phyloP scores from a whole-genome alignment of 2,797 vertebrate species.

The Limnodromus scolopaceus region DNA sequence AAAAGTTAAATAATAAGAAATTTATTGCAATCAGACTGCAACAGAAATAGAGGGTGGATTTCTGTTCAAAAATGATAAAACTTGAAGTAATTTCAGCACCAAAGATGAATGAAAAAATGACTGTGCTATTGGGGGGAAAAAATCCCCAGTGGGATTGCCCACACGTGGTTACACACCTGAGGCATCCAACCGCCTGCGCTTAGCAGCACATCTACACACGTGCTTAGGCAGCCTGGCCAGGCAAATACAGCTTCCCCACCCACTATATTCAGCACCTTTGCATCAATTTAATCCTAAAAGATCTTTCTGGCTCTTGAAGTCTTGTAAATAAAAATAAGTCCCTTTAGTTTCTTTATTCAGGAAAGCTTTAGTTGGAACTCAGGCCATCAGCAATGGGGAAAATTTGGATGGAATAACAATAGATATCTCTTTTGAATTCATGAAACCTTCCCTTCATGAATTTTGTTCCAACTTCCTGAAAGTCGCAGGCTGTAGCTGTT shows the following conservation, averaged over 20 bases:
- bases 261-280: not conserved
- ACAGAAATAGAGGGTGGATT: not conserved
- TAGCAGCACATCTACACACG: rapidly evolving
- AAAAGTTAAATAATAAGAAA: not conserved
- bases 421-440: slow-evolving; percentile 2
- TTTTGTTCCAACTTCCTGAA: not conserved
- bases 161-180: rapidly evolving
- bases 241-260: not conserved
- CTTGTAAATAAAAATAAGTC: slow-evolving; percentile 39
- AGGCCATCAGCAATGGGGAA: not conserved
- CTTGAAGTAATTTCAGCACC: not conserved
- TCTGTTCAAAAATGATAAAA: not conserved
- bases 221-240: not conserved
- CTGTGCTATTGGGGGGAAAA: rapidly evolving
- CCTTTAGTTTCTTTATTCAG: slow-evolving; percentile 25
- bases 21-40: not conserved
- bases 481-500: not conserved
- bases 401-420: not conserved
- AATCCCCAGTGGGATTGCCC: not conserved
- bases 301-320: not conserved
- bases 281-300: slow-evolving; percentile 20
- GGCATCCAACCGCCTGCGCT: rapidly evolving
- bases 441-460: slow-evolving; percentile 11
- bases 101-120: not conserved
- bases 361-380: slow-evolving; percentile 9